Base-by-base conservation (phyloP, 1,140 invertebrate species). In the Periplaneta americana region DNA sequence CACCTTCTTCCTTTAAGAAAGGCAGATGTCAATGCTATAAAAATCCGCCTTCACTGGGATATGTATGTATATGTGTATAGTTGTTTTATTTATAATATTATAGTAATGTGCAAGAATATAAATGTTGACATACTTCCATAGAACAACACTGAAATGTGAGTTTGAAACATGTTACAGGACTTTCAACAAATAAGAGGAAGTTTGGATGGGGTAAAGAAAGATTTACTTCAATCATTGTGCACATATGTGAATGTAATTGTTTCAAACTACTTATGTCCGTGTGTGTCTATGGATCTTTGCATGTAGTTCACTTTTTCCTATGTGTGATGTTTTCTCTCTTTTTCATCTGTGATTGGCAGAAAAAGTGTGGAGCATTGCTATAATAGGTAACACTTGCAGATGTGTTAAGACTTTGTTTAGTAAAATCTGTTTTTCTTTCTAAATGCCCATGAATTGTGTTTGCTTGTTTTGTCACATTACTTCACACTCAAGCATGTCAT, bases 101-200 rank as follows among this genome's bases (percentile, higher is more conserved):
- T n/a, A n/a, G n/a, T n/a, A n/a, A n/a, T n/a, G n/a, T n/a, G n/a
- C n/a, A n/a, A n/a, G n/a, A n/a, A n/a, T n/a, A n/a, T n/a, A n/a
- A n/a, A n/a, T n/a, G n/a, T n/a, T 48, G n/a, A 15, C 5, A 5
- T 15, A 48, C n/a, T 48, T 48, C 10, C 39, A 48, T 22, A 48
- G 39, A 15, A 48, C 8, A 17, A 15, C 39, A 48, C 39, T 48
- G 39, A 48, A 13, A 48, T 48, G 39, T 15, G 17, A 48, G 39
- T 48, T 48, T 48, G 11, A 5, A 48, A 48, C n/a, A 37, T 80
- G 79, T 80, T 81, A 37, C 80, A 81, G 80, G 80, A 81, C 80
- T 81, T 81, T 75, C 80, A 75, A 66, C 33, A 75, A n/a, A 22
- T 37, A 22, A 81, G 80, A 75, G 80, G 80, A 74, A 39, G 33